Conservation (phyloP, 2,113 vertebrate species). For the Acanthisitta chloris region DNA sequence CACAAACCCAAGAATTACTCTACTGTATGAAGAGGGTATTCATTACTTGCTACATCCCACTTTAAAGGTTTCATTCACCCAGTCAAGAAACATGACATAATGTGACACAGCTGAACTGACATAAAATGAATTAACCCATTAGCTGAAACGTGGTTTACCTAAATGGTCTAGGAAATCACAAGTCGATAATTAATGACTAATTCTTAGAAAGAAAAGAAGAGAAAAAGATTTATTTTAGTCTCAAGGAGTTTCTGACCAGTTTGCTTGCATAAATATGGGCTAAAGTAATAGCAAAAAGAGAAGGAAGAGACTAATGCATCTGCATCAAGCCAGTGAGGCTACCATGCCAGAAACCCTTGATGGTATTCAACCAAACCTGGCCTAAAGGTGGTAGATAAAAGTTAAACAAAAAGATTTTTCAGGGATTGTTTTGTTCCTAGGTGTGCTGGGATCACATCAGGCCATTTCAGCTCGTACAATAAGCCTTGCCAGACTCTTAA, state of each 20-base stretch:
- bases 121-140: neutral
- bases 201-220: neutral
- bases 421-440: neutral
- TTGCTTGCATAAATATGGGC: neutral
- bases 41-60: neutral
- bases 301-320: neutral
- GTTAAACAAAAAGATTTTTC: neutral
- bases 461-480: neutral
- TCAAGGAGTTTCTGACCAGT: neutral
- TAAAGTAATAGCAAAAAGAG: neutral
- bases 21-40: slow-evolving; percentile 5
- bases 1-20: neutral
- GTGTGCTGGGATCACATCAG: neutral
- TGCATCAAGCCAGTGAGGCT: neutral
- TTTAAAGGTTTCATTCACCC: slow-evolving; percentile 2
- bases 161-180: neutral
- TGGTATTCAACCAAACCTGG: neutral
- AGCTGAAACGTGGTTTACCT: neutral
- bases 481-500: neutral
- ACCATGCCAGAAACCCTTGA: neutral
- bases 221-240: neutral
- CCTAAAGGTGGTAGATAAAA: neutral
- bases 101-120: neutral
- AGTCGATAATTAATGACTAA: neutral
- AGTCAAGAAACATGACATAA: neutral